These are phyloP conservation scores for Sebastes melanostomus DNA, from an alignment of 2,797 vertebrate genomes.

Conservation along the genomic window DNA sequence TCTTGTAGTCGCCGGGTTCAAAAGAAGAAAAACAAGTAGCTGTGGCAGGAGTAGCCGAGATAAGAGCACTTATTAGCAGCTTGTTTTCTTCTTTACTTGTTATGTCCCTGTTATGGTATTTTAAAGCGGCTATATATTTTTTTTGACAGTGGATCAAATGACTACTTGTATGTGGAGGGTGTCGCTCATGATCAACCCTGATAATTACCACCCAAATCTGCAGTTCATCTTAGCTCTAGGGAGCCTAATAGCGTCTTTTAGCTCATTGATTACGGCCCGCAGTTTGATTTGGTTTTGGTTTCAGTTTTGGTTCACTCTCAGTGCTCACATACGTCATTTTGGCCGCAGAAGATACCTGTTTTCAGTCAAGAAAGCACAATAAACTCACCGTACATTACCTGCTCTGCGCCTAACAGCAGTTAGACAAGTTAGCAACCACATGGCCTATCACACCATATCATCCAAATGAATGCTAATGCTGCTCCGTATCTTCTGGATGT, in stretches of 20 bases:
- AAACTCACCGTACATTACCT: neutral
- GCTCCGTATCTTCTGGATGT: neutral
- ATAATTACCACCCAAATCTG: neutral
- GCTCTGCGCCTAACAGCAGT: neutral
- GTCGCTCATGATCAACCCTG: neutral
- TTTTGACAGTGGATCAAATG: neutral
- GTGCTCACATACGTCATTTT: neutral
- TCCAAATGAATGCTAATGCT: neutral
- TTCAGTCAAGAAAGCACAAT: neutral
- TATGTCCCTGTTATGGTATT: neutral
- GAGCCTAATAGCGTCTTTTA: neutral
- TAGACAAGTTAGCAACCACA: neutral
- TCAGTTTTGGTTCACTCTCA: neutral
- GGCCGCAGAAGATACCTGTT: neutral
- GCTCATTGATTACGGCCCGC: neutral
- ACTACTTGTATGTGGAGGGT: neutral
- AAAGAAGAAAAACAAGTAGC: constrained; percentile 22
- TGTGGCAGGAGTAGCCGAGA: neutral
- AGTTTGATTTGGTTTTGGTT: neutral
- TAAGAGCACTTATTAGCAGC: neutral
- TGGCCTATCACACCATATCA: neutral
- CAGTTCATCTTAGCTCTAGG: neutral
- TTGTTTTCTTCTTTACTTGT: neutral
- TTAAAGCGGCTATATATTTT: neutral
- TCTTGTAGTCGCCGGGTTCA: neutral